These are phyloP conservation scores for Euphonia xanthogaster DNA, from an alignment of 2,797 vertebrate species.

Conservation along the genomic window DNA sequence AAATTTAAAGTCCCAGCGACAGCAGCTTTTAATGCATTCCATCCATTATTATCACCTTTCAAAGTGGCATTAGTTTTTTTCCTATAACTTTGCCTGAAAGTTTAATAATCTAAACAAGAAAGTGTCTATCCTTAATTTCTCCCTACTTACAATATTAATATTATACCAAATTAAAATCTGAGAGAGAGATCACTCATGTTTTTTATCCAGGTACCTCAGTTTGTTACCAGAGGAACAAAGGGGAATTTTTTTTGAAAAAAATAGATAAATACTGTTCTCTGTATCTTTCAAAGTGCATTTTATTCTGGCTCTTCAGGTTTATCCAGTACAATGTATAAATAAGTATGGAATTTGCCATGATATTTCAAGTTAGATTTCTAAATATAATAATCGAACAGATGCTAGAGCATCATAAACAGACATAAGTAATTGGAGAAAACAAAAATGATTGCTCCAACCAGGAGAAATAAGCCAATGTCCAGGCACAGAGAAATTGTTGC, in stretches of 20 bases:
- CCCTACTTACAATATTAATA: background rate
- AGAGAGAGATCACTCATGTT: background rate
- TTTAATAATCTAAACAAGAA: background rate
- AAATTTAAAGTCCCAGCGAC: background rate
- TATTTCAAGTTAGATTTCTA: background rate
- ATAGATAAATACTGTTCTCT: background rate
- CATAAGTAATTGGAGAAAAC: background rate
- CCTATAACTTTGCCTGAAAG: background rate
- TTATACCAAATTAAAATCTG: background rate
- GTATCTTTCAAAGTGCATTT: background rate
- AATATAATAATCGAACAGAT: background rate
- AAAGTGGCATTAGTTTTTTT: fast-evolving
- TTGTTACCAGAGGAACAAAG: background rate
- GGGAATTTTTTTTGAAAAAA: background rate
- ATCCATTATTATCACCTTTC: background rate
- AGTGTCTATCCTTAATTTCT: background rate
- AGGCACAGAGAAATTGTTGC: background rate
- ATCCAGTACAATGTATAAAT: background rate
- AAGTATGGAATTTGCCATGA: background rate
- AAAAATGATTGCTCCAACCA: background rate
- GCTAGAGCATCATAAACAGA: background rate
- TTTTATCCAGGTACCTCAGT: background rate
- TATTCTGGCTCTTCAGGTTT: background rate
- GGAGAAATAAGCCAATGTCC: background rate
- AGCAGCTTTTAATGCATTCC: background rate